Base-by-base conservation (phyloP, 2,888 invertebrate species). In the Mesorhabditis spiculigera region DNA sequence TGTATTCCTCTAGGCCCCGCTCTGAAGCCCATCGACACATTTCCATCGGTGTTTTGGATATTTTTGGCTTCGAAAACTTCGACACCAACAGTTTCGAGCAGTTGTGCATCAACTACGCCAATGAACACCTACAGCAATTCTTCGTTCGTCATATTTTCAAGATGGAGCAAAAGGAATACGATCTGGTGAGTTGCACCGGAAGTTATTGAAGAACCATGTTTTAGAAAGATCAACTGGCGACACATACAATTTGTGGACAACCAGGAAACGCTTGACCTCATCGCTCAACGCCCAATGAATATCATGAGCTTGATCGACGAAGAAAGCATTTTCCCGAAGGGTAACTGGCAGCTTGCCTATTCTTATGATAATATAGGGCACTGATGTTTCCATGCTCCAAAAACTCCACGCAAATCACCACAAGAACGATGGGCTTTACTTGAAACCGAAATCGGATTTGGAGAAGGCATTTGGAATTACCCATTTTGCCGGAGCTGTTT, bases 1-100 rank as follows among this genome's bases (percentile, higher is more conserved):
- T 43, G 61, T 68, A 5, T 64, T 65, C 42, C 66, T 78, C 70
- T 74, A 87, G 74, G 84, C 84, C 81, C 3, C 74, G 72, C 6
- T 74, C 69, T 6, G 73, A 73, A 6, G 90, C 91, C 0, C 73
- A 91, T 90, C 73, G 90, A 58, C 76, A 94, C 66, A 93, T 92
- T 74, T 93, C 94, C 1, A 98, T 99, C 77, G 98, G 98, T 13
- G 95, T 99, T 1, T 89, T 99, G 74, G 98, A 99, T 87, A 98
- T 99, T 83, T 99, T 98, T 86, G 98, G 98, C 4, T 99, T 99
- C 87, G 98, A 99, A 88, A 97, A 97, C 87, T 98, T 99, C 86
- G 92, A 93, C 85, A 92, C 67, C 28, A 84, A 84, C 71, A 78
- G 80, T 86, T 98, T 98, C 87, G 98, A 99, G 87, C 98, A 98